Percentiles rank a stretch among this genome's conserved stretches.
Evolutionary conservation across 92 coral and sea anemone genomes (phyloP).

Genomic region (Micromussa lordhowensis): DNA sequence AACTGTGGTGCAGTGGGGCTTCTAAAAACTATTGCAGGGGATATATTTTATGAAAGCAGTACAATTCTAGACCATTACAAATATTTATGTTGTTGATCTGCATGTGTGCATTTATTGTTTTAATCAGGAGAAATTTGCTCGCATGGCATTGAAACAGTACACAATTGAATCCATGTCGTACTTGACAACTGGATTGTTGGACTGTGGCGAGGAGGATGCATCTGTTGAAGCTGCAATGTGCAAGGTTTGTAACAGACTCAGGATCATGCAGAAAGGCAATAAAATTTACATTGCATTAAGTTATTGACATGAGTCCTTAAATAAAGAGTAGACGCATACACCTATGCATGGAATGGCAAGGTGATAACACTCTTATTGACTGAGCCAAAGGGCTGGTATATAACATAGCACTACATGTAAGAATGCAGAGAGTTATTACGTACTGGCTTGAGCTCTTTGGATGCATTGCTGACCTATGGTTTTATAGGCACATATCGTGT

Average conservation of each 20-base stretch:
- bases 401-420: background rate
- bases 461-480: background rate
- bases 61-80: background rate
- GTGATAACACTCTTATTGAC: background rate
- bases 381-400: background rate
- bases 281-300: background rate
- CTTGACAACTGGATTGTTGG: constrained; percentile 77
- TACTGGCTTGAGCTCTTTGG: background rate
- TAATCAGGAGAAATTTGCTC: constrained; percentile 85
- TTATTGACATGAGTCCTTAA: too few relatives aligned
- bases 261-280: background rate
- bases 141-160: constrained; percentile 78
- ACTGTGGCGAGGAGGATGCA: constrained; percentile 76
- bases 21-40: too few relatives aligned
- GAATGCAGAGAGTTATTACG: too few relatives aligned
- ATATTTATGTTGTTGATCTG: background rate
- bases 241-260: constrained; percentile 50
- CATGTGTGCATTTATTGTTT: background rate
- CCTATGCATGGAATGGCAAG: background rate
- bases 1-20: too few relatives aligned
- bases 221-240: constrained; percentile 93
- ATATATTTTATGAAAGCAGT: too few relatives aligned
- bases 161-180: constrained; percentile 90
- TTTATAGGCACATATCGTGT: background rate
- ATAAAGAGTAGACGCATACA: too few relatives aligned